phyloP scores from a whole-genome alignment of 2,888 invertebrate genomes.

The Himalopsyche kuldschensis region DNA sequence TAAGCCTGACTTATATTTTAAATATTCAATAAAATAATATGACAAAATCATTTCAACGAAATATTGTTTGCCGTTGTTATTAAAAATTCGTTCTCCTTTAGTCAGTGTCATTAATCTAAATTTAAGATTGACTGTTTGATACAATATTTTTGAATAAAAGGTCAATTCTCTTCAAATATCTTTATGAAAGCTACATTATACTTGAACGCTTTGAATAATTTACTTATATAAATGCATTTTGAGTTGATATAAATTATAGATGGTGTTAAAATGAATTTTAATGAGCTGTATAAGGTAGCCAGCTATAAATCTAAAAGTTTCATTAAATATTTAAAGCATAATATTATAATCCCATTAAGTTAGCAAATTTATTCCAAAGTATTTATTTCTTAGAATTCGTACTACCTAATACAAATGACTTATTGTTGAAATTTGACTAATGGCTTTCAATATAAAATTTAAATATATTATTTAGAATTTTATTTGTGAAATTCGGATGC shows the following conservation, averaged over 20 bases:
- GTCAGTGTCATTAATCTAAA: too few species aligned
- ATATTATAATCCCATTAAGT: too few species aligned
- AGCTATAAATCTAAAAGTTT: too few species aligned
- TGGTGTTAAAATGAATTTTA: background rate
- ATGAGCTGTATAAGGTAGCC: background rate
- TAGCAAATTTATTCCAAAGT: too few species aligned
- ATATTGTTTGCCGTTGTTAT: too few species aligned
- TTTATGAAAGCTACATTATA: background rate
- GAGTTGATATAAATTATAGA: background rate
- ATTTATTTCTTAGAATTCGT: too few species aligned
- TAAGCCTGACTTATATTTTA: too few species aligned
- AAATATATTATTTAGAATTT: background rate
- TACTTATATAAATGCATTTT: background rate
- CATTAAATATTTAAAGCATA: too few species aligned
- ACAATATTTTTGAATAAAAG: background rate
- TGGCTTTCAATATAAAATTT: background rate
- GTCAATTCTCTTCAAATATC: background rate
- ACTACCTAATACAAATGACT: background rate
- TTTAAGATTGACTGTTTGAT: too few species aligned
- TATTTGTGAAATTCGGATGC: background rate
- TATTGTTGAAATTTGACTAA: background rate
- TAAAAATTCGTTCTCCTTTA: too few species aligned
- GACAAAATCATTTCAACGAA: too few species aligned
- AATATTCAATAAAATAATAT: too few species aligned
- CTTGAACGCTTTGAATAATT: background rate